Base-by-base conservation (phyloP, 2,888 invertebrate genomes). In the Lasioglossum figueresi region DNA sequence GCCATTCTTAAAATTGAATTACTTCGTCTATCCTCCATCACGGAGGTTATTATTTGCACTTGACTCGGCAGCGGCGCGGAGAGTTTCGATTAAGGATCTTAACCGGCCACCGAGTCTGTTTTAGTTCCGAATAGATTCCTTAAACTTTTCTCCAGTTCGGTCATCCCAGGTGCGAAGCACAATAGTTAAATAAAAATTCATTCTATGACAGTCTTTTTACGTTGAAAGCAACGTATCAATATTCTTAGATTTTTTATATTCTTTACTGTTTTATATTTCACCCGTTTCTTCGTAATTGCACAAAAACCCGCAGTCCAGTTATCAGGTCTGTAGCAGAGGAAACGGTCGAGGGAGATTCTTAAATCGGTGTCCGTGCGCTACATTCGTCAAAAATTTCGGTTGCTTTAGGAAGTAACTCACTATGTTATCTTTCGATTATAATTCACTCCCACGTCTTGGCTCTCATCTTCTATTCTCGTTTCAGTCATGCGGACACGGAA, bases 31-130 rank as follows among this genome's bases (percentile, higher is more conserved):
- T 68, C 68, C n/a, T 66, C 80, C n/a, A 73, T 59, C 79, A 56
- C 59, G 72, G 68, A 84, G 81, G 75, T 84, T 83, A 88, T 85
- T 83, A 84, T 81, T 83, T 78, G 85, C 80, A 84, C 75, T 88
- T 79, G 81, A 83, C 71, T 88, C 78, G 85, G 80, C 59, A 76
- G 40, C 63, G 19, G 0, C 63, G 12, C 63, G 37, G n/a, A 80
- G n/a, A 71, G 31, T 34, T 76, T 68, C 45, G 45, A 45, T 56
- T 34, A 71, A 76, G 31, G 45, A 79, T 83, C 1, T 23, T 3
- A 79, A 75, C 63, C 45, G 37, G n/a, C 12, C 0, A 27, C 19
- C 52, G 34, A 31, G 71, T 75, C 56, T 81, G 56, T 73, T 80
- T 86, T 75, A 84, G 71, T 78, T 76, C 56, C 40, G 74, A 34